Percentiles rank a stretch among this genome's conserved stretches.
Conservation (phyloP, 2,797 vertebrate genomes). For the Peromyscus eremicus region DNA sequence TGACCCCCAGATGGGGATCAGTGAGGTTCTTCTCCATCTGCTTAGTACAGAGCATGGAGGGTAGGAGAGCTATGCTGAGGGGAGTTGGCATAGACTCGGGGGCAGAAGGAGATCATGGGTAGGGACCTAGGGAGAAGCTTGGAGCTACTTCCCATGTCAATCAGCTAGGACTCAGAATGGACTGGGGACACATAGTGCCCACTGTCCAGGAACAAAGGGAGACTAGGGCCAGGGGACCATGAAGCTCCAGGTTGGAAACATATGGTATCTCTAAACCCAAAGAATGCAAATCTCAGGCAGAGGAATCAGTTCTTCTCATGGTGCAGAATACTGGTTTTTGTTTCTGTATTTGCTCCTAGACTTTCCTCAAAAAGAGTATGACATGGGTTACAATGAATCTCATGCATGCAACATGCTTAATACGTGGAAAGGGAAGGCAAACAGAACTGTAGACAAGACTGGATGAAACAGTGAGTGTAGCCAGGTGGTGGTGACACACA, state of each 20-base stretch:
- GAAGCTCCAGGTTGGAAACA: background rate
- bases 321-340: background rate
- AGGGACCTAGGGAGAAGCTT: background rate
- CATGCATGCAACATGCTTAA: background rate
- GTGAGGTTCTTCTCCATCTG: background rate
- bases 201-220: background rate
- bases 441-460: background rate
- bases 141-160: background rate
- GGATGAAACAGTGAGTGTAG: background rate
- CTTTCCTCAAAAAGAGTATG: conserved; percentile 4
- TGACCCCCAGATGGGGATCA: background rate
- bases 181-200: background rate
- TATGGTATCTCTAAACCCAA: background rate
- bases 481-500: background rate
- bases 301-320: background rate
- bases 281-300: background rate
- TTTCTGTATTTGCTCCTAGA: conserved; percentile 19
- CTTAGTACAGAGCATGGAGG: background rate
- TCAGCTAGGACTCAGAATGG: background rate
- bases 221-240: background rate
- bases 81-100: background rate
- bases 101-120: background rate
- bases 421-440: background rate
- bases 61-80: accelerated
- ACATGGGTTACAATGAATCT: background rate